Base-by-base conservation (phyloP, 2,113 vertebrate species). In the Alethe castanea region DNA sequence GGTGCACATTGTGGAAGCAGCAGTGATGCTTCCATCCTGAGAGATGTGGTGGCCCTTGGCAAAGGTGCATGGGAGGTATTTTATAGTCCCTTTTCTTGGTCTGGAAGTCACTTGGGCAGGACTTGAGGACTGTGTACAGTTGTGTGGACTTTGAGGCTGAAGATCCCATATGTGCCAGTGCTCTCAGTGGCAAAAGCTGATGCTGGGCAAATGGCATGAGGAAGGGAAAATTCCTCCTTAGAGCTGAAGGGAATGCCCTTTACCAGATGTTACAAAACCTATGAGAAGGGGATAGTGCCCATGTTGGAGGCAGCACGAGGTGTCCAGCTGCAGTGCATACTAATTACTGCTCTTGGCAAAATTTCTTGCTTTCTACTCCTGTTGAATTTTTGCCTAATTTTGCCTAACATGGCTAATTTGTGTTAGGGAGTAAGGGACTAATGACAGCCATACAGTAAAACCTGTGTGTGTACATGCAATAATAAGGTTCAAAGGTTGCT, bases 201-300 rank as follows among this genome's bases (percentile, higher is more conserved):
- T 35, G n/a, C 13, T 62, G 10, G 0, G 4, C 23, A 31, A 56
- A 42, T 80, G 6, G 29, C 60, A 20, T 3, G 4, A 40, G 36
- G 33, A 82, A 38, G 29, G 31, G 15, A 29, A 66, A 9, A 6
- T 42, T 95, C 17, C 5, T 53, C 16, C 28, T 73, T 44, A 73
- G 11, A 38, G 11, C 31, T 80, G 0, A 4, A 61, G 42, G 19
- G 38, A 71, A 4, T 2, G 2, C 8, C 11, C 12, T 31, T 1
- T 6, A 14, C 14, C 48, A 54, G 31, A 10, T 2, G 2, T 47
- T 70, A 8, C 44, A 62, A 66, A 78, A 67, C 23, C 5, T 25
- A 0, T 4, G 17, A 35, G 52, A 57, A 71, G 22, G 24, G 11
- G 26, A n/a, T 33, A 26, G 15, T 50, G 20, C 52, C 35, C 38